Evolutionary conservation across 1,140 invertebrate genomes (phyloP), one percentile per base, ranked within the genome.

Genomic region (Drosophila ercepeae): DNA sequence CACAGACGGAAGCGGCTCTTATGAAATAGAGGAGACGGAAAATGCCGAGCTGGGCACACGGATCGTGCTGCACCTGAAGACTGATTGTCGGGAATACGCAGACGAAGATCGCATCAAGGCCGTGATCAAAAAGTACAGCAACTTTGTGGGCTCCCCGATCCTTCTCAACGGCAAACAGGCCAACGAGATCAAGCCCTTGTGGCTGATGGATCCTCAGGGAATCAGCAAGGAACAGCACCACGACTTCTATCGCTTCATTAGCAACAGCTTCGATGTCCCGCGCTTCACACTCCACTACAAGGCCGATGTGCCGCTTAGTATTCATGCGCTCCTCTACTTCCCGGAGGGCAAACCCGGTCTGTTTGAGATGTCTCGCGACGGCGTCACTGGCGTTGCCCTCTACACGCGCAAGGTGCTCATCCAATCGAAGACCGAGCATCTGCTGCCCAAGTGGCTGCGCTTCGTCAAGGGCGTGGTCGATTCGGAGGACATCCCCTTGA

Each of bases 401-500:
- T 99, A 99, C 86, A 97, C 96, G 23, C 93, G 97, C 42, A 98
- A 98, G 92, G 93, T 96, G 25, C 92, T 99, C 49, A 99, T 99
- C 27, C 97, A 98, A 92, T 96, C 94, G 69, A 97, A 96, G 89
- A 95, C 97, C 0, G 97, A 98, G 61, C 96, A 97, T 88, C 94
- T 99, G 67, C 92, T 99, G 63, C 98, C 98, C 1, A 97, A 98
- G 90, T 99, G 97, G 97, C 92, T 99, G 44, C 92, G 98, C 78
- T 99, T 99, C 92, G 92, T 99, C 1, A 98, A 95, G 97, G 96
- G 98, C 90, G 98, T 99, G 19, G 97, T 99, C 6, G 98, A 99
- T 92, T 98, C 97, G 4, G 98, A 99, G 93, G 98, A 99, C 90
- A 99, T 99, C 93, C 98, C 98, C 7, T 93, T 99, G 14, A 99